Evolutionary conservation across 2,113 vertebrate genomes (phyloP).

Genomic region (Lophura nycthemera): DNA sequence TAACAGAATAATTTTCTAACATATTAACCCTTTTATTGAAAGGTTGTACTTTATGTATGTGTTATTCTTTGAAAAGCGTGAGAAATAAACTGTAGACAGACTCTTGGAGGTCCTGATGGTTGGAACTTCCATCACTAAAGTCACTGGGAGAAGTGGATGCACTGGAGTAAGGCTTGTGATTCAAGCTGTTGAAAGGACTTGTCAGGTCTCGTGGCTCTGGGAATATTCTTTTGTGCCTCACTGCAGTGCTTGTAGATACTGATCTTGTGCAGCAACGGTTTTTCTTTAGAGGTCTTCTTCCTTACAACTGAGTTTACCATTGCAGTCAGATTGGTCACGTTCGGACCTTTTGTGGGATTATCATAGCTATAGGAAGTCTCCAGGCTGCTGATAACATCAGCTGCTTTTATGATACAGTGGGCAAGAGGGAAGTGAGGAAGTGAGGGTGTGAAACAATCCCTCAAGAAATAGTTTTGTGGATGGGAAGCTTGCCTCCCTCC

Average conservation of each 20-base stretch:
- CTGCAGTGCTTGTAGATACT: fast-evolving
- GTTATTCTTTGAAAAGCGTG: not conserved
- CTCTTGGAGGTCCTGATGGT: fast-evolving
- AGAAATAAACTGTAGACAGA: not conserved
- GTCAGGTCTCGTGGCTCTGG: not conserved
- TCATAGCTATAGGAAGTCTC: not conserved
- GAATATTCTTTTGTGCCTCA: not conserved
- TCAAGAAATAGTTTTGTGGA: fast-evolving
- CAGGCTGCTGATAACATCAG: not conserved
- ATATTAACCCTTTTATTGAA: fast-evolving
- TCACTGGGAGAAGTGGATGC: not conserved
- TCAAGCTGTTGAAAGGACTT: not conserved
- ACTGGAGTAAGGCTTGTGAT: not conserved
- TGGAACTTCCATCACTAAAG: not conserved
- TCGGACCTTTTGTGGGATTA: not conserved
- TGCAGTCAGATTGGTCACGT: not conserved
- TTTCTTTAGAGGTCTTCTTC: not conserved
- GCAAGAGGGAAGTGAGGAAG: not conserved
- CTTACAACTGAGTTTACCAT: not conserved
- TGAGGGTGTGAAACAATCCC: not conserved
- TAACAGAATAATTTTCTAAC: not conserved
- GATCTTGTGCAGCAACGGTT: not conserved
- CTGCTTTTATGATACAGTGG: not conserved
- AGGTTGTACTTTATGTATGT: not conserved
- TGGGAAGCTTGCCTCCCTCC: not conserved